phyloP scores from a whole-genome alignment of 2,888 invertebrate genomes.

The Andrena trimmerana region DNA sequence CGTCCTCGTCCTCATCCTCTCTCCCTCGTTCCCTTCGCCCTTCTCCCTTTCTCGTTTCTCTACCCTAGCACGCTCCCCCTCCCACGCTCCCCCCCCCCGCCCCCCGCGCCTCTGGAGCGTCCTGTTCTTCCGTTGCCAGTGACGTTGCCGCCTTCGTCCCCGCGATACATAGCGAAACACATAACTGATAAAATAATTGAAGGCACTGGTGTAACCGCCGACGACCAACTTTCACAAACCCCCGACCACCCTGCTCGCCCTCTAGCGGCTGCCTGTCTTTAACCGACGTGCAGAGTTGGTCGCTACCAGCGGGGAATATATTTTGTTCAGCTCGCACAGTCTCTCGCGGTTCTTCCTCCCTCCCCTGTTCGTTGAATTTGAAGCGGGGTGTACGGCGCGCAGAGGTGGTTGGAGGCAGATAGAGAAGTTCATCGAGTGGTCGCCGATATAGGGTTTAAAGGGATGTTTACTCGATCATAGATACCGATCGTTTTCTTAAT shows the following conservation, averaged over 20 bases:
- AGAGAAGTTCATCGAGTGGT: constrained; percentile 28
- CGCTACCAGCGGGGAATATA: constrained; percentile 13
- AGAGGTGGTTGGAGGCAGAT: neutral
- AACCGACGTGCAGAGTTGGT: constrained; percentile 1
- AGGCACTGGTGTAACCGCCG: constrained; percentile 39
- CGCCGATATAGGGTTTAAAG: constrained; percentile 22
- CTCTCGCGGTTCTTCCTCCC: neutral
- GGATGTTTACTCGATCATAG: constrained; percentile 57
- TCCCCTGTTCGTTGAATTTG: neutral
- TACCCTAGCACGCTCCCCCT: constrained; percentile 45
- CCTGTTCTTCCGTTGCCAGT: constrained; percentile 24
- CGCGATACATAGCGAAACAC: constrained; percentile 63
- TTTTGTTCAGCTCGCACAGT: constrained; percentile 3
- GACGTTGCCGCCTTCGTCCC: constrained; percentile 38
- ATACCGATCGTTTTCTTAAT: constrained; percentile 56
- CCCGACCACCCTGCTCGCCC: neutral
- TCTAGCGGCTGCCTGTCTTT: constrained; percentile 1
- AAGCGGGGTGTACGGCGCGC: neutral
- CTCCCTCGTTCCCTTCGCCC: constrained; percentile 43
- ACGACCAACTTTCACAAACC: constrained; percentile 29
- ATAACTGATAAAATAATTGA: constrained; percentile 74
- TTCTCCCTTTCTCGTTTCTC: constrained; percentile 47
- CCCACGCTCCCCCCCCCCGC: constrained; percentile 29
- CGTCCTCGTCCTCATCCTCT: constrained; percentile 55
- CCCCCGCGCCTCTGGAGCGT: constrained; percentile 4